Conservation (phyloP, 2,888 invertebrate species). For the Eulithis prunata region DNA sequence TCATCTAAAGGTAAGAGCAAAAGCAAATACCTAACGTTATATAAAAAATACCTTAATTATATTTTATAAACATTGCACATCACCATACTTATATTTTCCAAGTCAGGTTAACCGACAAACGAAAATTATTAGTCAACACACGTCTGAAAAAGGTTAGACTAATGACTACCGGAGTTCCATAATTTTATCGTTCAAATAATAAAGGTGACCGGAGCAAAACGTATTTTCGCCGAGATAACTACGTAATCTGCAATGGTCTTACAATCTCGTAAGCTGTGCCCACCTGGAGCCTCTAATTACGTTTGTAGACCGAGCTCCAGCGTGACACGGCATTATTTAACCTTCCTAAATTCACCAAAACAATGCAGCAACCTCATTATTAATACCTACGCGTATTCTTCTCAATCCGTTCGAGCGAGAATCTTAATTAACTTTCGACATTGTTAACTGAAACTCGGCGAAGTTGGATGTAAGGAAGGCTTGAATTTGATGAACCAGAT, state of each 20-base stretch:
- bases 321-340: constrained; percentile 35
- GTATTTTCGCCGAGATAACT: constrained; percentile 52
- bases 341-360: constrained; percentile 22
- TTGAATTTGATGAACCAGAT: constrained; percentile 30
- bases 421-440: constrained; percentile 29
- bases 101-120: no score
- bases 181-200: background rate
- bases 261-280: constrained; percentile 58
- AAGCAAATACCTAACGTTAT: background rate
- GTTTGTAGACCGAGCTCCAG: constrained; percentile 45
- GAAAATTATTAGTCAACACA: no score
- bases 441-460: constrained; percentile 23
- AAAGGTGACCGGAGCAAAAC: constrained; percentile 25
- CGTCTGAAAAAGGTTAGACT: no score
- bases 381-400: constrained; percentile 1
- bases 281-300: constrained; percentile 60
- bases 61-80: no score
- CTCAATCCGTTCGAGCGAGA: constrained; percentile 19
- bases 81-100: no score
- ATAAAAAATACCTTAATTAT: no score
- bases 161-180: no score
- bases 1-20: constrained; percentile 69
- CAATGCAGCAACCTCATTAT: constrained; percentile 17
- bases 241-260: constrained; percentile 39
- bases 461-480: constrained; percentile 7